phyloP scores from a whole-genome alignment of 2,797 vertebrate species.

The Bucorvus abyssinicus region DNA sequence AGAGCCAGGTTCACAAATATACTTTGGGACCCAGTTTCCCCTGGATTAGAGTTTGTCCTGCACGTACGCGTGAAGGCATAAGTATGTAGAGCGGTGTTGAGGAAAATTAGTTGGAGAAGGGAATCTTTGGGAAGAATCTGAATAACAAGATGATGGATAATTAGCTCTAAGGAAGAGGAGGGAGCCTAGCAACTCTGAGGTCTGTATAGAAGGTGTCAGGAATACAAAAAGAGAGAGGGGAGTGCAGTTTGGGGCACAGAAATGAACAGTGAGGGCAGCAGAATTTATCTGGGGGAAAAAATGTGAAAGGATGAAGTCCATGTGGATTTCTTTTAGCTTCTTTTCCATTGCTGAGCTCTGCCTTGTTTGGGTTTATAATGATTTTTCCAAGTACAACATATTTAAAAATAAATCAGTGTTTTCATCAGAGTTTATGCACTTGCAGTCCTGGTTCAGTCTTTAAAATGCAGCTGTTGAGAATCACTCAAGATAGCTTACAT shows the following conservation, averaged over 20 bases:
- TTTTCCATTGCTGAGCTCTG: constrained; percentile 46
- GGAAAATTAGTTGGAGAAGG: background rate
- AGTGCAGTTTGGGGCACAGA: background rate
- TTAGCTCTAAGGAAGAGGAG: background rate
- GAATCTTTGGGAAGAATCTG: background rate
- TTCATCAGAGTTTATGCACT: constrained; percentile 51
- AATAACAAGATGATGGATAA: background rate
- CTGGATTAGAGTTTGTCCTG: background rate
- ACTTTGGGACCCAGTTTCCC: background rate
- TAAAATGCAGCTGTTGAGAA: constrained; percentile 51
- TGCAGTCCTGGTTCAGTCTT: constrained; percentile 36
- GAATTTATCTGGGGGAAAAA: background rate
- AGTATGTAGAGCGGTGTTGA: background rate
- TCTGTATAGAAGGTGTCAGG: background rate
- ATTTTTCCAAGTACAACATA: constrained; percentile 56
- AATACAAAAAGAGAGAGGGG: background rate
- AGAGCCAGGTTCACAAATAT: background rate
- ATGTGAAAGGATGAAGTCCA: background rate
- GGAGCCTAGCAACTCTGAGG: background rate
- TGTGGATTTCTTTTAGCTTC: constrained; percentile 27
- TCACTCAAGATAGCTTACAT: constrained; percentile 58
- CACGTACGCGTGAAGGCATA: accelerated
- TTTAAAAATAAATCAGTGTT: constrained; percentile 58
- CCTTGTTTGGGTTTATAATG: constrained; percentile 59
- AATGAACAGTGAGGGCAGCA: background rate